Conservation (phyloP, 2,888 invertebrate genomes). For the Chironomus tentans region DNA sequence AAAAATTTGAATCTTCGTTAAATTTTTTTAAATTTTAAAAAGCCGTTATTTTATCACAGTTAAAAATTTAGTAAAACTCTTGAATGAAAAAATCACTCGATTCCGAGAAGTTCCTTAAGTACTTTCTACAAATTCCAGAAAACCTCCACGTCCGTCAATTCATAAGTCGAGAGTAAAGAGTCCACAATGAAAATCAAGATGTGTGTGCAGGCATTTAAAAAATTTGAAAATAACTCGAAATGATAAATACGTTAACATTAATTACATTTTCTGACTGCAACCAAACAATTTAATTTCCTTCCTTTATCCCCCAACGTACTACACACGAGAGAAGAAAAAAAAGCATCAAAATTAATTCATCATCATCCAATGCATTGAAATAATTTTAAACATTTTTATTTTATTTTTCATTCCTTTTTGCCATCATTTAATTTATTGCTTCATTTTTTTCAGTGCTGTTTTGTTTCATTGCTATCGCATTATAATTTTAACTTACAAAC, state of each 20-base stretch:
- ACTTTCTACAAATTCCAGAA: no score
- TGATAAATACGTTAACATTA: slow-evolving; percentile 25
- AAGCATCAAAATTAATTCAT: slow-evolving; percentile 27
- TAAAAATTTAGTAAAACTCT: neutral
- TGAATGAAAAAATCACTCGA: neutral
- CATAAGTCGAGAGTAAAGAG: neutral
- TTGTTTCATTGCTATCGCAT: slow-evolving; percentile 17
- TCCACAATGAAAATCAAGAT: neutral
- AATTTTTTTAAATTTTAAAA: no score
- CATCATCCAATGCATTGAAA: slow-evolving; percentile 4
- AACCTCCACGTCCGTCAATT: no score
- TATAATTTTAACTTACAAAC: neutral
- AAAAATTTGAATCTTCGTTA: no score
- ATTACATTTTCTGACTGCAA: slow-evolving; percentile 11
- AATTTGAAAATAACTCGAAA: slow-evolving; percentile 21
- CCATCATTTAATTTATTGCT: slow-evolving; percentile 25
- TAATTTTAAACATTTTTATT: slow-evolving; percentile 17
- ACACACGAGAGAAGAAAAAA: neutral
- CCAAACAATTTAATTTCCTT: slow-evolving; percentile 17
- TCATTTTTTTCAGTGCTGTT: slow-evolving; percentile 1
- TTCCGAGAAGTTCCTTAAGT: no score
- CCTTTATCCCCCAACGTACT: neutral
- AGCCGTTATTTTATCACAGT: neutral
- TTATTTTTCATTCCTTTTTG: neutral
- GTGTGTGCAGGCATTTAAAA: slow-evolving; percentile 8